These are phyloP conservation scores for Raphicerus campestris DNA, from an alignment of 2,113 vertebrate genomes.

Conservation along the genomic window DNA sequence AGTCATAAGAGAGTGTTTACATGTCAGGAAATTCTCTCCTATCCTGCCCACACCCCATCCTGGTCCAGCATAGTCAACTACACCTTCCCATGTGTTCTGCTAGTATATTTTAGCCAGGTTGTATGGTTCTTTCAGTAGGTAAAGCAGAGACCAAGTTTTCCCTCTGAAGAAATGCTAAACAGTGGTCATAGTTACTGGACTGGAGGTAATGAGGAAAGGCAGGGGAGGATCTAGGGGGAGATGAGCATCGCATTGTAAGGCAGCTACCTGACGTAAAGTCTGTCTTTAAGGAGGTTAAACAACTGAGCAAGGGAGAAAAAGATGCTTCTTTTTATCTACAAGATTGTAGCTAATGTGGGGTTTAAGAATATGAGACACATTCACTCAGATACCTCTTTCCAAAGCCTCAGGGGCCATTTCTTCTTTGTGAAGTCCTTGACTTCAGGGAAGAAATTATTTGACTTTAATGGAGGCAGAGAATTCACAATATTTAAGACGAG, in stretches of 20 bases:
- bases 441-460: neutral
- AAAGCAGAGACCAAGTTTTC: neutral
- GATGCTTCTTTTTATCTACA: neutral
- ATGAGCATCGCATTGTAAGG: neutral
- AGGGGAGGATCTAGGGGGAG: neutral
- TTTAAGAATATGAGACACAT: neutral
- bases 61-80: neutral
- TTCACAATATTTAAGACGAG: neutral
- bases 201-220: neutral
- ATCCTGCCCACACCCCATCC: neutral
- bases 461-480: neutral
- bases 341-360: neutral
- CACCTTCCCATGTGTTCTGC: neutral
- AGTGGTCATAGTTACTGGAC: neutral
- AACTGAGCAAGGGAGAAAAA: neutral
- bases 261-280: neutral
- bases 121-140: neutral
- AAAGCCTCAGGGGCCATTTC: neutral
- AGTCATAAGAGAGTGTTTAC: neutral
- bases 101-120: neutral
- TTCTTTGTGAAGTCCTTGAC: neutral
- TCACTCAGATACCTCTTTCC: neutral
- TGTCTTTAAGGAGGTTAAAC: neutral
- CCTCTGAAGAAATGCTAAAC: neutral
- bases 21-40: neutral